Percentiles rank a stretch among this genome's conserved stretches.
phyloP scores from a whole-genome alignment of 2,797 vertebrate species.

The Hirundo rustica region DNA sequence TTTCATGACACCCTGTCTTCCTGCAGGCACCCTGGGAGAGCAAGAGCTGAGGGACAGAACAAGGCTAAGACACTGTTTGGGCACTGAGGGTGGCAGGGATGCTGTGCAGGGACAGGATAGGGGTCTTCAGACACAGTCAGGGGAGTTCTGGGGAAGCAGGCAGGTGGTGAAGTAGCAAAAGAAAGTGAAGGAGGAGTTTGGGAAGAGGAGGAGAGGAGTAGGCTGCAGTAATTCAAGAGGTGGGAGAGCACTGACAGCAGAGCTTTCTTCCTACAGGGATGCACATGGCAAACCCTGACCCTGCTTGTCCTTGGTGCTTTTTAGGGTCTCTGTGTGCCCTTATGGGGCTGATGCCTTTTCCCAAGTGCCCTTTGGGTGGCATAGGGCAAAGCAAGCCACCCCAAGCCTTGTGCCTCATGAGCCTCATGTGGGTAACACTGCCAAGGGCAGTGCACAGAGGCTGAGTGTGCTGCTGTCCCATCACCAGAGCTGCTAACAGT shows the following conservation, averaged over 20 bases:
- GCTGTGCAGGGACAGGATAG: not conserved
- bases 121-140: not conserved
- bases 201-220: not conserved
- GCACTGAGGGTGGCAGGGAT: not conserved
- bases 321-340: not conserved
- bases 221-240: not conserved
- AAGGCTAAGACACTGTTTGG: not conserved
- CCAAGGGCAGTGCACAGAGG: not conserved
- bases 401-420: not conserved
- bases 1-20: not conserved
- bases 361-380: not conserved
- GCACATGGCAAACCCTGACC: not conserved
- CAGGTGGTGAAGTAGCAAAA: not conserved
- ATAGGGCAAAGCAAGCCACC: not conserved
- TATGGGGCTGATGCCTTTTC: not conserved
- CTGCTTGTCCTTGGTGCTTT: not conserved
- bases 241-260: not conserved
- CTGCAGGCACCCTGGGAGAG: not conserved
- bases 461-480: not conserved
- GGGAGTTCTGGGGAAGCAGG: not conserved
- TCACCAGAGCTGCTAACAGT: not conserved
- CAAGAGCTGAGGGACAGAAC: not conserved
- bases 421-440: not conserved
- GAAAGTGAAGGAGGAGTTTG: not conserved
- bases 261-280: not conserved